Base-by-base conservation (phyloP, 2,797 vertebrate genomes). In the Lepidocolaptes lacrymiger region DNA sequence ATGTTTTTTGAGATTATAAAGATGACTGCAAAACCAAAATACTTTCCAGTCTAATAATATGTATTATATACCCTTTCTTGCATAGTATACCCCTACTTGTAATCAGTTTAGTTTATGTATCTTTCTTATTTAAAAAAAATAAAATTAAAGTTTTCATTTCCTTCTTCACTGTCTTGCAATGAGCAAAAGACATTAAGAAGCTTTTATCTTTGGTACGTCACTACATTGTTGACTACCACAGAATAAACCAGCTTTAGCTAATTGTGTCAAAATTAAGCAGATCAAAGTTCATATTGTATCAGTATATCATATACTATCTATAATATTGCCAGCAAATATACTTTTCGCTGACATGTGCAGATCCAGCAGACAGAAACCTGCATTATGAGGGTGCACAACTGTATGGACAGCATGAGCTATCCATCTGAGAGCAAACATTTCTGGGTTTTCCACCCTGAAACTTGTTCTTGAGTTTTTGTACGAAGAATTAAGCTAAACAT, bases 1-100 rank as follows among this genome's bases (percentile, higher is more conserved):
- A 95, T 94, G 64, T 0, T 54, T 91, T 95, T 56, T 86, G 74
- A 90, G 92, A 95, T 96, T 92, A 49, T 72, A 67, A 63, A 94
- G 68, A 73, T 52, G 67, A 12, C 81, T 94, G 75, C 74, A 81
- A 91, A 93, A 44, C 36, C 66, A 89, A 91, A 85, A 67, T 74
- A 48, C 18, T 49, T 85, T 58, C 48, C 7, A 3, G 22, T 48
- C 37, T 91, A 95, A 91, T 95, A 93, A 91, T 88, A 84, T 78
- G 36, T 73, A 71, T 9, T 93, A 84, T 69, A 36, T 71, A 74
- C 6, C 5, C 32, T 86, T 93, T 93, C 44, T 93, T 81, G 14
- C 71, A 88, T 22, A 41, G 59, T 41, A 43, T 67, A 71, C 8
- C 5, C 34, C 82, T 94, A 86, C 39, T 93, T 76, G 19, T 79